Base-by-base conservation (phyloP, 1,140 invertebrate genomes). In the Diachasmimorpha longicaudata region DNA sequence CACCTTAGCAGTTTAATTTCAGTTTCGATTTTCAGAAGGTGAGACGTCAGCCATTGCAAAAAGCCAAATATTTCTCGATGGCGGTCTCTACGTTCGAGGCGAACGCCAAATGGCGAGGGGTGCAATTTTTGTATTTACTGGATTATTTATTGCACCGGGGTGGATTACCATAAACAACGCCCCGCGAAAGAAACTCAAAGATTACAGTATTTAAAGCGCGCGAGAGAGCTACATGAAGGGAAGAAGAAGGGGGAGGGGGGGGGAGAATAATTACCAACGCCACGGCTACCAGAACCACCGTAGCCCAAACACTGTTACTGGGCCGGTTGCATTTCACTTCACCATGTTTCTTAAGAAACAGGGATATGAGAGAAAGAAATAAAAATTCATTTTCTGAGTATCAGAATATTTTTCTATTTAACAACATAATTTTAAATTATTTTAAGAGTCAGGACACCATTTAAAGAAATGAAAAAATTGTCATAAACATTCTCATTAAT, bases 131-230 rank as follows among this genome's bases (percentile, higher is more conserved):
- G 81, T 83, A 85, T 86, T 87, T 85, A 82, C 78, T 63, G 72
- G 81, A 84, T 84, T 87, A 88, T 88, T 87, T 87, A 87, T 87
- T 82, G 81, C 83, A 74, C 79, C 75, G 73, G 75, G 79, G 72
- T 73, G 81, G 81, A 88, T 87, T 87, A 87, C 83, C 86, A 87
- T 87, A 86, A 88, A 88, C 86, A 88, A 87, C 83, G 79, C 76
- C 78, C 81, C 72, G 66, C 77, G 74, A 82, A 52, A 81, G 84
- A 85, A 87, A 85, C 83, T 81, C 83, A 82, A 81, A 83, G 83
- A 88, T 88, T 88, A 86, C 81, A 82, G 85, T 87, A 83, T 85
- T 86, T 86, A 83, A 85, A 85, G 79, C 79, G 79, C 79, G 78
- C 70, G 63, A 75, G 73, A 67, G 68, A 74, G 31, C 39, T 55